Conservation (phyloP, 2,888 invertebrate genomes). For the Caenorhabditis imperialis region DNA sequence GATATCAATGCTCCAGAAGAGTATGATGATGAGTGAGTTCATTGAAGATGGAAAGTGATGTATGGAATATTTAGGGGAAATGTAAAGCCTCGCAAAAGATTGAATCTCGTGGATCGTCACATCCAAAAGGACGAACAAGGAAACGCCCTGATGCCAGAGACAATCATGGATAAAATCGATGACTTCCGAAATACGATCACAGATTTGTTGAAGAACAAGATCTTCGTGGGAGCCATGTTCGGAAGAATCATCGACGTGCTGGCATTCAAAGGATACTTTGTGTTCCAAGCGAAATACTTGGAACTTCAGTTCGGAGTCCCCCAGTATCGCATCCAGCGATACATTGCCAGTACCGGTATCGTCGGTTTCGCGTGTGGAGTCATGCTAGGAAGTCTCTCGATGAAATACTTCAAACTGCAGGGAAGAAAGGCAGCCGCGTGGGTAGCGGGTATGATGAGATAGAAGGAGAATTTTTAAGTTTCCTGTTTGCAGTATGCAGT, state of each 20-base stretch:
- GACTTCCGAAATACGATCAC: conserved; percentile 67
- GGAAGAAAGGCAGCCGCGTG: conserved; percentile 59
- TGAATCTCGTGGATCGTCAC: conserved; percentile 74
- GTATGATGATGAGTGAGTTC: conserved; percentile 39
- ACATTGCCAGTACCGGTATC: conserved; percentile 71
- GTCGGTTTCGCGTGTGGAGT: conserved; percentile 73
- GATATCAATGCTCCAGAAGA: conserved; percentile 49
- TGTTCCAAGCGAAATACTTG: conserved; percentile 77
- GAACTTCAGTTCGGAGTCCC: conserved; percentile 78
- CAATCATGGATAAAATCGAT: conserved; percentile 57
- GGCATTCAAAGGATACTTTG: conserved; percentile 77
- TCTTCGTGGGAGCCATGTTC: conserved; percentile 72
- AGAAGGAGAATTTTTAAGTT: too few species aligned
- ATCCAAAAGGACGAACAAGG: conserved; percentile 65
- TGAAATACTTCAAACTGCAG: conserved; percentile 67
- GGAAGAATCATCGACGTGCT: conserved; percentile 78
- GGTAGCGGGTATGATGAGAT: conserved; percentile 44
- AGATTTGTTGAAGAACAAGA: conserved; percentile 67
- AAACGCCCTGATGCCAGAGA: conserved; percentile 67
- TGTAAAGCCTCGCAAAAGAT: conserved; percentile 53
- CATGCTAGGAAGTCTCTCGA: conserved; percentile 63
- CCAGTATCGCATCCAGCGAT: conserved; percentile 73
- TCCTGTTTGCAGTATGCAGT: conserved; percentile 71
- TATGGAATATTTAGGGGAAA: conserved; percentile 21
- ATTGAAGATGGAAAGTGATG: neutral